A percentile compares a stretch with the other conserved stretches of the same genome.
Evolutionary conservation across 2,888 invertebrate species (phyloP).

Genomic region (Nephrotoma flavescens): DNA sequence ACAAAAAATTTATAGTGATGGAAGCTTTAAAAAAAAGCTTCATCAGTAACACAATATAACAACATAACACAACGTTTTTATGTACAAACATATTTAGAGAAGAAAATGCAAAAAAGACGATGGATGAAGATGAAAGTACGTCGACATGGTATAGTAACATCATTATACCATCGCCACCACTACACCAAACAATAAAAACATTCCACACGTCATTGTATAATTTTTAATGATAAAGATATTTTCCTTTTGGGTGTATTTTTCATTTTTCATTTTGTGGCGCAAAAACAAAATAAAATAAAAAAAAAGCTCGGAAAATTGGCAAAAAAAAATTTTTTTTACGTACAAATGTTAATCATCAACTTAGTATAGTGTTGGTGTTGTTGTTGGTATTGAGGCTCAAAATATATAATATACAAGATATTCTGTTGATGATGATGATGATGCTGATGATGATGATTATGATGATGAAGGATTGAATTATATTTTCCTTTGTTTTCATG

Average conservation of each 20-base stretch:
- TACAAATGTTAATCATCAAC: neutral
- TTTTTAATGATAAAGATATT: neutral
- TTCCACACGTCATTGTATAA: neutral
- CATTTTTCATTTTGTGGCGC: neutral
- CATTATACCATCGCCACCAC: neutral
- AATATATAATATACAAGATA: neutral
- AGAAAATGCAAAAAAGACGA: neutral
- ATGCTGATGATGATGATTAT: neutral
- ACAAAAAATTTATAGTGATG: neutral
- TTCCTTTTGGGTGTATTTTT: neutral
- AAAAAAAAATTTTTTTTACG: neutral
- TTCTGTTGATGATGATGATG: neutral
- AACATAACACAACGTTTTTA: neutral
- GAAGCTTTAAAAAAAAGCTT: neutral
- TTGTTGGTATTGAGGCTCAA: neutral
- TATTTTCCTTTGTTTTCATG: neutral
- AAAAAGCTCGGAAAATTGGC: neutral
- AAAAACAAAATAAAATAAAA: neutral
- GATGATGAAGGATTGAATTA: neutral
- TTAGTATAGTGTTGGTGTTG: neutral
- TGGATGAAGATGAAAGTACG: neutral
- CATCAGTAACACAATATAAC: neutral
- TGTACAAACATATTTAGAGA: neutral
- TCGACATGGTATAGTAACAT: neutral
- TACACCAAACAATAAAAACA: neutral